These are phyloP conservation scores for Montipora capitata DNA, from an alignment of 92 coral and sea anemone genomes.

Conservation along the genomic window DNA sequence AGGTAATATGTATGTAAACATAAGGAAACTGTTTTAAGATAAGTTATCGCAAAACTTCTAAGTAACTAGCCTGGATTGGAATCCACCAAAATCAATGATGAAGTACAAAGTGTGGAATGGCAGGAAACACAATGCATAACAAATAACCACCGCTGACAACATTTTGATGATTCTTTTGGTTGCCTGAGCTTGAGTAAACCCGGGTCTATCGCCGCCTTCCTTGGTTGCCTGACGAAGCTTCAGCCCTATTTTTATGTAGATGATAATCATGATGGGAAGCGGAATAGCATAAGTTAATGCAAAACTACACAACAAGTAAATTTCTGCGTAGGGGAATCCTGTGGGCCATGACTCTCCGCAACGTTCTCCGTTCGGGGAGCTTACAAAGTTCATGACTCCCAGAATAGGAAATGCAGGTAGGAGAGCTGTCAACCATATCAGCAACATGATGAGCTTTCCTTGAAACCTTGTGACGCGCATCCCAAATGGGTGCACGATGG, in stretches of 20 bases:
- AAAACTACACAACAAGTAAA: constrained; percentile 79
- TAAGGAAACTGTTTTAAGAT: no score
- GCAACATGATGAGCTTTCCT: constrained; percentile 84
- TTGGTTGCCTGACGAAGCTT: constrained; percentile 90
- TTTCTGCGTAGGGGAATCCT: constrained; percentile 37
- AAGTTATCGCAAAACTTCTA: no score
- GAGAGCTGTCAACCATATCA: constrained; percentile 95
- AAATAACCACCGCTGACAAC: constrained; percentile 93
- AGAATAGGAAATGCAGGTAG: constrained; percentile 94
- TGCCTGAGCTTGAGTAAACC: constrained; percentile 92
- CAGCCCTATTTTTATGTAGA: constrained; percentile 88
- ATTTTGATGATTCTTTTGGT: constrained; percentile 90
- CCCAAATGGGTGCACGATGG: constrained; percentile 94
- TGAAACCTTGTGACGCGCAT: constrained; percentile 88
- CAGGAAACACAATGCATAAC: constrained; percentile 93
- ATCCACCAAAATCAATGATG: constrained; percentile 76
- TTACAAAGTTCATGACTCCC: constrained; percentile 88
- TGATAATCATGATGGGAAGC: constrained; percentile 84
- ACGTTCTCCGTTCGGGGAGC: not conserved
- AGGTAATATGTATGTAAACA: no score
- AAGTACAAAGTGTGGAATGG: constrained; percentile 86
- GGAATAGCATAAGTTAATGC: constrained; percentile 95
- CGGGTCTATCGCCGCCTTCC: constrained; percentile 98
- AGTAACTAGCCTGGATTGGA: constrained; percentile 49
- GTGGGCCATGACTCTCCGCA: constrained; percentile 89